Percentiles rank a stretch among this genome's conserved stretches.
Evolutionary conservation across 2,888 invertebrate species (phyloP).

Genomic region (Gandaritis pyraliata): DNA sequence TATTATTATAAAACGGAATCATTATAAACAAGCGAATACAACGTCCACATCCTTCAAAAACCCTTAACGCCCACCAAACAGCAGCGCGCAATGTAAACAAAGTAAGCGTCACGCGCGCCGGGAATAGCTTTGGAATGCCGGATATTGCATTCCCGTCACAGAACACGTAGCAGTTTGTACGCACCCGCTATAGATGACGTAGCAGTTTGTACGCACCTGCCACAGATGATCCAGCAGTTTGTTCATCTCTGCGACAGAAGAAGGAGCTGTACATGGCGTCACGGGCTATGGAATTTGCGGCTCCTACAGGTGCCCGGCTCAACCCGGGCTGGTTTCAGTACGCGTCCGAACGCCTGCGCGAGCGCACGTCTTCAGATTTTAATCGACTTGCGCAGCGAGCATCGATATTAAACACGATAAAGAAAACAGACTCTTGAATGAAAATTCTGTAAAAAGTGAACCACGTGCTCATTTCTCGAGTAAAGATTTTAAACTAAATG

Average conservation of each 20-base stretch:
- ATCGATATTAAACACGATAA: constrained; percentile 67
- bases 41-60: constrained; percentile 11
- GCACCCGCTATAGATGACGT: background rate
- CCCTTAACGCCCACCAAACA: constrained; percentile 53
- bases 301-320: constrained; percentile 54
- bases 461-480: background rate
- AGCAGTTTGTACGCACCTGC: constrained; percentile 1
- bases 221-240: constrained; percentile 9
- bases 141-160: constrained; percentile 68
- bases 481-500: background rate
- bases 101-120: constrained; percentile 67
- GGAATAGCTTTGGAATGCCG: constrained; percentile 81
- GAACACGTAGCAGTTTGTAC: constrained; percentile 9
- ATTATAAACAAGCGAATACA: background rate
- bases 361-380: constrained; percentile 48
- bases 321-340: constrained; percentile 45
- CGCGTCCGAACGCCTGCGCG: constrained; percentile 46
- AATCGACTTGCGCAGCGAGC: constrained; percentile 29
- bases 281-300: constrained; percentile 42
- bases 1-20: background rate
- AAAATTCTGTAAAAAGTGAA: constrained; percentile 13
- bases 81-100: constrained; percentile 69
- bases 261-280: constrained; percentile 36
- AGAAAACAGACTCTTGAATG: constrained; percentile 23
- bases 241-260: constrained; percentile 13